These are phyloP conservation scores for Nibea coibor DNA, from an alignment of 2,113 vertebrate genomes.

Conservation along the genomic window DNA sequence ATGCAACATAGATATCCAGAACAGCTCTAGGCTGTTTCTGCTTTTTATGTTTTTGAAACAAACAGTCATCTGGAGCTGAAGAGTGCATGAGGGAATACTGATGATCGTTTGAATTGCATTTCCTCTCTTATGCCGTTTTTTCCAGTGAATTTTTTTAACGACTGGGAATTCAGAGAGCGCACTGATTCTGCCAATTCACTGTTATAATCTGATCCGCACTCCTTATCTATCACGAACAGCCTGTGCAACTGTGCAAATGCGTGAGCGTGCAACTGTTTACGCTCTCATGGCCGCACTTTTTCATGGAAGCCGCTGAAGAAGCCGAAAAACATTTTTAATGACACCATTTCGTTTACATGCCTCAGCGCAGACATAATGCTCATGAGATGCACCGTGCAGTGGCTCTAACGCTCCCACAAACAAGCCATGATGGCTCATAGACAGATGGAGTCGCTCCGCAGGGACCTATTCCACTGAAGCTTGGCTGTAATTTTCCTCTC, in stretches of 20 bases:
- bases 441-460: slow-evolving; percentile 36
- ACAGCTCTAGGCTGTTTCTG: slow-evolving; percentile 21
- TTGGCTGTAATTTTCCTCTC: slow-evolving; percentile 49
- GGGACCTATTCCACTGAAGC: slow-evolving; percentile 34
- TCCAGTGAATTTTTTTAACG: slow-evolving; percentile 19
- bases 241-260: neutral
- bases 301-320: neutral
- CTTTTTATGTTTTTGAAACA: slow-evolving; percentile 26
- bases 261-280: neutral
- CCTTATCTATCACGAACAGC: slow-evolving; percentile 54
- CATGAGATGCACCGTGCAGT: slow-evolving; percentile 9
- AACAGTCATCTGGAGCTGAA: neutral
- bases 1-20: neutral
- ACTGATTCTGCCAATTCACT: slow-evolving; percentile 14
- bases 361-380: slow-evolving; percentile 6
- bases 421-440: slow-evolving; percentile 8
- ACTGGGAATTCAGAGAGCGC: slow-evolving; percentile 4
- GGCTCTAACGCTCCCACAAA: neutral
- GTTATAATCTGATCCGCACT: neutral
- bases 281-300: neutral
- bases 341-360: neutral
- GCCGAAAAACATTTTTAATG: slow-evolving; percentile 7
- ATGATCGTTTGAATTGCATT: slow-evolving; percentile 10
- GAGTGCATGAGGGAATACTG: neutral
- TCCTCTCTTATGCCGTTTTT: slow-evolving; percentile 8